Evolutionary conservation across 2,888 invertebrate genomes (phyloP), one percentile per base, ranked within the genome.

Genomic region (Tetramorium bicarinatum): DNA sequence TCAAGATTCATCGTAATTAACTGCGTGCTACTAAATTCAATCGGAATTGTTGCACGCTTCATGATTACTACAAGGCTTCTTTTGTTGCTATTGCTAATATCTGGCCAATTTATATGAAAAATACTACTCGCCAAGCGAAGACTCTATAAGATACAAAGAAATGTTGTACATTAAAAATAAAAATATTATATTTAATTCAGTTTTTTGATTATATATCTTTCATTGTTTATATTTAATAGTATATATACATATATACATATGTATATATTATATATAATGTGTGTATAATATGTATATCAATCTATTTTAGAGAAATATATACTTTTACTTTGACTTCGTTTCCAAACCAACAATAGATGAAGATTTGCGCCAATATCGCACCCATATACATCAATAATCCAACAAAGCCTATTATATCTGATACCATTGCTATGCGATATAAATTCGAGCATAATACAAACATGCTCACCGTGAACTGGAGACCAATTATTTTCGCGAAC

Each of bases 321-420:
- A 85, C 86, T 85, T 84, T 77, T 4, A 62, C 3, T 44, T 62
- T 81, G 21, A 82, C 77, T 74, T 87, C 77, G 54, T 87, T 84
- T 1, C 88, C 87, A n/a, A 67, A 84, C 85, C 85, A 88, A 61
- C 88, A 88, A 18, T 84, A 87, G 29, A 84, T 69, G 11, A 82
- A 84, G 25, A 84, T 84, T 64, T 84, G 84, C 7, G 62, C 1
- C 15, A 84, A 38, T 11, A 83, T 69, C 8, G 44, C 47, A 4
- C 69, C 34, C 44, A 54, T 62, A 11, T 83, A 83, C 13, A 38
- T 3, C 18, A 62, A 11, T 6, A 83, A 25, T 69, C 80, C n/a
- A 15, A 80, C 9, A 13, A 80, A 13, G 6, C 8, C 18, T n/a
- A 25, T 29, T 25, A 8, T 61, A 25, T 25, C 38, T 15, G 21